Conservation (phyloP, 2,888 invertebrate species). For the Catocala fraxini region DNA sequence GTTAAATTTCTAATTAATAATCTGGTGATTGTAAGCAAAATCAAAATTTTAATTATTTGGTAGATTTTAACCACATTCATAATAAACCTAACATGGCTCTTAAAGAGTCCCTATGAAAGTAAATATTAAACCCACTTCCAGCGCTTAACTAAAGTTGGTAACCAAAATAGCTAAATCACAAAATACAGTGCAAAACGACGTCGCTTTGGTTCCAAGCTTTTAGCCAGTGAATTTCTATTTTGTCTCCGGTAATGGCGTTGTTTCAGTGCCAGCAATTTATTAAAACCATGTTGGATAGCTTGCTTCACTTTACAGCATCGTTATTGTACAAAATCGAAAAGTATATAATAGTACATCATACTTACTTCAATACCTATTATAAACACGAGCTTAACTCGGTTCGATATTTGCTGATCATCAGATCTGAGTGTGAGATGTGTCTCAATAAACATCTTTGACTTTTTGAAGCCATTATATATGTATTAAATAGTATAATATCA, state of each 20-base stretch:
- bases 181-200: slow-evolving; percentile 34
- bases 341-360: background rate
- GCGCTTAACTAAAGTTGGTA: slow-evolving; percentile 24
- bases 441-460: too few relatives aligned
- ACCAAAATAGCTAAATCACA: slow-evolving; percentile 34
- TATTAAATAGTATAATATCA: too few relatives aligned
- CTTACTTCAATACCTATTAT: too few relatives aligned
- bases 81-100: too few relatives aligned
- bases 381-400: too few relatives aligned
- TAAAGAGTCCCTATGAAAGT: background rate
- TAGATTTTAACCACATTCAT: too few relatives aligned
- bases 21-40: too few relatives aligned
- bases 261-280: slow-evolving; percentile 43
- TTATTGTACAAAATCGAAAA: slow-evolving; percentile 18
- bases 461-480: too few relatives aligned
- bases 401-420: too few relatives aligned
- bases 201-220: slow-evolving; percentile 42
- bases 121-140: slow-evolving; percentile 18
- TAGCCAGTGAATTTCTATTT: slow-evolving; percentile 45
- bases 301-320: slow-evolving; percentile 21
- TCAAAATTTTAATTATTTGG: too few relatives aligned
- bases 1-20: too few relatives aligned
- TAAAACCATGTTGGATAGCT: slow-evolving; percentile 32
- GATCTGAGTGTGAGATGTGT: too few relatives aligned
- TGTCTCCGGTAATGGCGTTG: slow-evolving; percentile 45